phyloP scores from a whole-genome alignment of 64 coral and sea anemone species.

The Orbicella faveolata region DNA sequence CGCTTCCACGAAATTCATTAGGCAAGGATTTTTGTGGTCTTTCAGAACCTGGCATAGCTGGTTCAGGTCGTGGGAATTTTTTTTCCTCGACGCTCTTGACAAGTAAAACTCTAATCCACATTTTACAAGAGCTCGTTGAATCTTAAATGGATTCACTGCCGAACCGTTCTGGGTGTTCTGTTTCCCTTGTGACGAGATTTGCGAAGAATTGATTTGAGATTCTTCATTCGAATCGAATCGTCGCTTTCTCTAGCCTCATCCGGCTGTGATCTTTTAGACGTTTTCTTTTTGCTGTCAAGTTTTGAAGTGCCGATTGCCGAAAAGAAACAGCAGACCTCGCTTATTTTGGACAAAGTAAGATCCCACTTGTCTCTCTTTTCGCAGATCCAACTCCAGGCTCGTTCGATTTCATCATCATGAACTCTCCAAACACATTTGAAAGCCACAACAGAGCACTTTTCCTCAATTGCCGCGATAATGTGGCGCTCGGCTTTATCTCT shows the following conservation, averaged over 20 bases:
- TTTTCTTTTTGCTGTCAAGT: background rate
- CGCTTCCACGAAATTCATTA: background rate
- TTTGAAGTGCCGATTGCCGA: background rate
- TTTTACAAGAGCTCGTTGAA: background rate
- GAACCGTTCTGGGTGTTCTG: constrained; percentile 10
- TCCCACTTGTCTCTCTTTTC: constrained; percentile 36
- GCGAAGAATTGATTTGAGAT: background rate
- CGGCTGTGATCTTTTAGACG: background rate
- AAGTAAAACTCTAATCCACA: constrained; percentile 7
- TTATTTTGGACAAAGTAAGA: background rate
- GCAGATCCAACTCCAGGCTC: constrained; percentile 32
- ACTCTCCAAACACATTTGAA: constrained; percentile 40
- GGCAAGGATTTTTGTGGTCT: constrained; percentile 47
- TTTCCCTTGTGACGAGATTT: background rate
- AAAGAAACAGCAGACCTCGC: background rate
- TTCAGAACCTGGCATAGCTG: constrained; percentile 43
- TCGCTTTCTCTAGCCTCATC: background rate
- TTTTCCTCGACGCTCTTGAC: constrained; percentile 19
- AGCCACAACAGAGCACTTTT: background rate
- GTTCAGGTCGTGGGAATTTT: background rate
- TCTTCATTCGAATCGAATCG: background rate
- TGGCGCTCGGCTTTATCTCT: constrained; percentile 11
- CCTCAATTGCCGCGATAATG: constrained; percentile 7
- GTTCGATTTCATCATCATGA: background rate
- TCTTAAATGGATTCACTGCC: constrained; percentile 7